Evolutionary conservation across 2,888 invertebrate genomes (phyloP).

Genomic region (Erynnis tages): DNA sequence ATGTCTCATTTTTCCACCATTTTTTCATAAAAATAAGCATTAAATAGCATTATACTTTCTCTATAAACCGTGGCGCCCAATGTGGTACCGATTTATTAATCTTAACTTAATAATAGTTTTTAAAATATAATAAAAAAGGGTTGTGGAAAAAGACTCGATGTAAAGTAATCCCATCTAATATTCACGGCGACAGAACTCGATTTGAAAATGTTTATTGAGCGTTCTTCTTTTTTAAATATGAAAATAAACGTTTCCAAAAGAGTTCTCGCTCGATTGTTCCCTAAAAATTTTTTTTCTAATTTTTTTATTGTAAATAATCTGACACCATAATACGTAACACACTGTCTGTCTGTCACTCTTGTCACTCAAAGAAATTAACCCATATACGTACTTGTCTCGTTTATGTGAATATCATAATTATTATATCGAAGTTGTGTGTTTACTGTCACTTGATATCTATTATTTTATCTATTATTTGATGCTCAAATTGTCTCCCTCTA

Average conservation of each 20-base stretch:
- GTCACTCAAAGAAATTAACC: conserved; percentile 60
- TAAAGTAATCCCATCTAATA: conserved; percentile 29
- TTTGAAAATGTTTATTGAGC: conserved; percentile 42
- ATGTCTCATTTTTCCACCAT: conserved; percentile 37
- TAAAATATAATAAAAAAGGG: conserved; percentile 59
- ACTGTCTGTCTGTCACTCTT: conserved; percentile 53
- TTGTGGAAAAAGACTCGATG: conserved; percentile 73
- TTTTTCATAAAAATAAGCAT: conserved; percentile 36
- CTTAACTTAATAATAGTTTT: conserved; percentile 31
- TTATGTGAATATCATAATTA: conserved; percentile 35
- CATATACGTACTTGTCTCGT: conserved; percentile 48
- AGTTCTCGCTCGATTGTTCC: conserved; percentile 34
- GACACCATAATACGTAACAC: conserved; percentile 62
- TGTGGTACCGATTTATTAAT: conserved; percentile 22
- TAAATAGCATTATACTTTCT: conserved; percentile 35
- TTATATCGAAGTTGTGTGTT: conserved; percentile 55
- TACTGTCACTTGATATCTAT: conserved; percentile 44
- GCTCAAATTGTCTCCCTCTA: conserved; percentile 77
- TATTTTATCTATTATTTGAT: conserved; percentile 46
- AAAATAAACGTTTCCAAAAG: conserved; percentile 33
- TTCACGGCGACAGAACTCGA: conserved; percentile 44
- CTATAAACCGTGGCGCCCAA: conserved; percentile 34
- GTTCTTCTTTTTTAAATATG: background rate
- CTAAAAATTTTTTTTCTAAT: conserved; percentile 37
- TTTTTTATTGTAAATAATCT: conserved; percentile 56